Conservation (phyloP, 2,888 invertebrate species). For the Falcaria lacertinaria region DNA sequence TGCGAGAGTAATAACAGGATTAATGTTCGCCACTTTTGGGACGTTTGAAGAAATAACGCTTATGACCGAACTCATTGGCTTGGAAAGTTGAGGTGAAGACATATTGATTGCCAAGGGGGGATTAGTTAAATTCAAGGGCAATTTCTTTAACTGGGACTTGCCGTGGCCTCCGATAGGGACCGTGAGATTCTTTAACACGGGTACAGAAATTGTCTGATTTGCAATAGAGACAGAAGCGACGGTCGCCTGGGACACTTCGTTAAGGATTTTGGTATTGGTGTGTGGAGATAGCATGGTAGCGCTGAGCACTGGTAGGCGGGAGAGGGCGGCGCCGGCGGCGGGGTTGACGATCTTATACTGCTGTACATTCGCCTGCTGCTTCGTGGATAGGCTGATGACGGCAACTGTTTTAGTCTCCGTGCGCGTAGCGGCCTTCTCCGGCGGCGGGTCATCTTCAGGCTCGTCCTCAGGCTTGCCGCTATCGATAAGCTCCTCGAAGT, state of each 20-base stretch:
- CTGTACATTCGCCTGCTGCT: slow-evolving; percentile 59
- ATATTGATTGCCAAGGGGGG: slow-evolving; percentile 56
- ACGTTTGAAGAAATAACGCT: slow-evolving; percentile 71
- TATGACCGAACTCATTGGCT: slow-evolving; percentile 68
- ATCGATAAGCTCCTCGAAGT: slow-evolving; percentile 83
- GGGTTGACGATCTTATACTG: slow-evolving; percentile 69
- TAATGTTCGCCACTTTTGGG: slow-evolving; percentile 55
- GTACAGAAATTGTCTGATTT: slow-evolving; percentile 74
- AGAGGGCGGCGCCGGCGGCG: slow-evolving; percentile 40
- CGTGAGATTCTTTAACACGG: slow-evolving; percentile 64
- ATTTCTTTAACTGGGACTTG: slow-evolving; percentile 55
- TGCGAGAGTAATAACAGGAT: slow-evolving; percentile 62
- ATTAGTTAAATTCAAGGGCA: slow-evolving; percentile 57
- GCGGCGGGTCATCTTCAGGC: slow-evolving; percentile 44
- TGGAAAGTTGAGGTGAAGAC: slow-evolving; percentile 56
- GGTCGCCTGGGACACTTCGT: slow-evolving; percentile 80
- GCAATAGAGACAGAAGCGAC: slow-evolving; percentile 76
- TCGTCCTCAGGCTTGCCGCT: slow-evolving; percentile 80
- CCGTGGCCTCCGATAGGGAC: slow-evolving; percentile 51
- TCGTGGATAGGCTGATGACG: slow-evolving; percentile 70
- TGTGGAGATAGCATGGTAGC: slow-evolving; percentile 58
- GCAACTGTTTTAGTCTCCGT: slow-evolving; percentile 78
- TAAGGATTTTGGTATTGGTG: slow-evolving; percentile 67
- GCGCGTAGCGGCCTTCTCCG: slow-evolving; percentile 63
- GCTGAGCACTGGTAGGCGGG: slow-evolving; percentile 62